Base-by-base conservation (phyloP, 1,140 invertebrate species). In the Gonatopus flavifemur region DNA sequence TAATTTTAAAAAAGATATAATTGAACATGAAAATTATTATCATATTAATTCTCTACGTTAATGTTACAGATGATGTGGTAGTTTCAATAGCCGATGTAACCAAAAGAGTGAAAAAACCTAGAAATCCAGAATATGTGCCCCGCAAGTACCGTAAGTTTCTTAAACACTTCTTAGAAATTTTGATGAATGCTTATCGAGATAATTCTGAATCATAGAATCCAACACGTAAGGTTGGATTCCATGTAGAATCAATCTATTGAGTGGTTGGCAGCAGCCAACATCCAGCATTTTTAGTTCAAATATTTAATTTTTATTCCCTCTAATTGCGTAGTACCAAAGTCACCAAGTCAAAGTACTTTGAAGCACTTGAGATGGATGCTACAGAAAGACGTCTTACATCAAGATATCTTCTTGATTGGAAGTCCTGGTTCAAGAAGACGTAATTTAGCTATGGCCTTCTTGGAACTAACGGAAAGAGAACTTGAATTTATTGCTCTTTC, bases 381-480 rank as follows among this genome's bases (percentile, higher is more conserved):
- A 72, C 93, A 96, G 69, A 96, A 97, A 71, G 93, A 98, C 78
- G 66, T 85, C 16, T 76, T 98, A 1, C 88, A 88, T 1, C 96
- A 98, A 78, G 96, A 98, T 74, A 92, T 98, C 71, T 98, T 98
- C 75, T 76, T 98, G 12, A 86, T 98, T 54, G 96, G 96, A 3
- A 83, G 86, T 24, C 95, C 96, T 41, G 95, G 95, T 0, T 86
- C 88, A 1, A 80, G 84, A 46, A 82, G 90, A 69, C 77, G 91
- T 28, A 82, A 87, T 62, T 72, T 98, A 36, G 92, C 91, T 4
- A 82, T 97, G 72, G 86, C 93, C 60, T 98, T 90, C 75, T 78
- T 90, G 52, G 91, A 98, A 75, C 66, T 98, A 19, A 94, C 91
- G 0, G 85, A 90, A 46, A 80, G 90, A 42, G 95, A 98, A 80